phyloP scores from a whole-genome alignment of 2,797 vertebrate genomes.

The Sternotherus odoratus region DNA sequence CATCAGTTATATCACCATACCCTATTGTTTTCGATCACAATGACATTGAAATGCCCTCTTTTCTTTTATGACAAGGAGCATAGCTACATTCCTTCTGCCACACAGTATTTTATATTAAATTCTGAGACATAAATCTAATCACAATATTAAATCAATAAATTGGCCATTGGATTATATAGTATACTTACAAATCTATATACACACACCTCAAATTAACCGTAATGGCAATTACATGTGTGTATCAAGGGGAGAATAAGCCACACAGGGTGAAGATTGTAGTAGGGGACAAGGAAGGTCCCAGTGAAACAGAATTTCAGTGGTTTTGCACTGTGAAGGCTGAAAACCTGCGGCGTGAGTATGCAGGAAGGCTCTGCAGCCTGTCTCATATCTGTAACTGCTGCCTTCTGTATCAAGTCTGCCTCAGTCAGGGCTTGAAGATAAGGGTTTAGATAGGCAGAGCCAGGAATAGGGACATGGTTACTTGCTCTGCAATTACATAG shows the following conservation, averaged over 20 bases:
- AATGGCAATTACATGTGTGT: not conserved
- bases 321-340: not conserved
- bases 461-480: rapidly evolving
- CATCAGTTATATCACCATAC: not conserved
- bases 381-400: not conserved
- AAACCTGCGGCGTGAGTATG: rapidly evolving
- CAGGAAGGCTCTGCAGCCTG: not conserved
- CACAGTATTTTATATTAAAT: conserved; percentile 39
- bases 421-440: not conserved
- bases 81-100: conserved; percentile 30
- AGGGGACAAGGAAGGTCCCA: not conserved
- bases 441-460: not conserved
- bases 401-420: not conserved
- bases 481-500: not conserved
- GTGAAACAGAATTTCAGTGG: not conserved
- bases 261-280: not conserved
- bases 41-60: conserved; percentile 30
- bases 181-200: not conserved
- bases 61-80: conserved; percentile 11
- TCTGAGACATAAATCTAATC: conserved; percentile 9
- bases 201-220: not conserved
- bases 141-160: not conserved
- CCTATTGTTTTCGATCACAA: conserved; percentile 31
- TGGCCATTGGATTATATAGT: not conserved
- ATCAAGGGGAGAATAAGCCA: not conserved